phyloP scores from a whole-genome alignment of 2,797 vertebrate genomes.

The Saxicola maurus region DNA sequence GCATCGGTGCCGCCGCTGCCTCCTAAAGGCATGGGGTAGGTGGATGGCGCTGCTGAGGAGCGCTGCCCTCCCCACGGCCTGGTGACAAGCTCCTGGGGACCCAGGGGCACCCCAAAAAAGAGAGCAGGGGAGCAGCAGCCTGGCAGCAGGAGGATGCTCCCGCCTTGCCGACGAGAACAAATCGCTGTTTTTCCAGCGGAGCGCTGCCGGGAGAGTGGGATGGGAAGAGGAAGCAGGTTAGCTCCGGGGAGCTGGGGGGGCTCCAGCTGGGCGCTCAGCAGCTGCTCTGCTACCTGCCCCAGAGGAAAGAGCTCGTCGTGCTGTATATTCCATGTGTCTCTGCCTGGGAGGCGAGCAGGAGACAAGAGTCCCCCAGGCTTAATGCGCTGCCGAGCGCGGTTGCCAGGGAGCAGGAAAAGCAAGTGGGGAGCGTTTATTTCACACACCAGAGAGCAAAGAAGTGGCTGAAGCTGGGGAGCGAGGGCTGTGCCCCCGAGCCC shows the following conservation, averaged over 20 bases:
- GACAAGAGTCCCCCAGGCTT: neutral
- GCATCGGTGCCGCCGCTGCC: neutral
- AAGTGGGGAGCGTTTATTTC: neutral
- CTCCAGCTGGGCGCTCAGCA: neutral
- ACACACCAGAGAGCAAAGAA: neutral
- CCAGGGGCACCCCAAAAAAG: neutral
- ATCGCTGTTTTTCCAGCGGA: neutral
- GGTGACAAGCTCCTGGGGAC: neutral
- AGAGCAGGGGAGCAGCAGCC: neutral
- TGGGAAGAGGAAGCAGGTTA: neutral
- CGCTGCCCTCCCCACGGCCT: accelerated
- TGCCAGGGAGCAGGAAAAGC: slow-evolving; percentile 26
- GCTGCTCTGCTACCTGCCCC: neutral
- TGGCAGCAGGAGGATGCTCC: neutral
- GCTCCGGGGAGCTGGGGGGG: neutral
- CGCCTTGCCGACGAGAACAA: neutral
- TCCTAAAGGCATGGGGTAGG: neutral
- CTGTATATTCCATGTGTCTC: neutral
- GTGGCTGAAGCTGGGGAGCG: neutral
- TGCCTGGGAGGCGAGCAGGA: neutral
- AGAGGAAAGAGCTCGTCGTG: neutral
- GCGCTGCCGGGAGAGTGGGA: neutral
- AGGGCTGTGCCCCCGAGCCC: neutral
- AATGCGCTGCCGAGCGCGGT: neutral
- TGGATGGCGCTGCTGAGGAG: neutral